These are phyloP conservation scores for Chymomyza fuscimana DNA, from an alignment of 2,888 invertebrate genomes.

Conservation along the genomic window DNA sequence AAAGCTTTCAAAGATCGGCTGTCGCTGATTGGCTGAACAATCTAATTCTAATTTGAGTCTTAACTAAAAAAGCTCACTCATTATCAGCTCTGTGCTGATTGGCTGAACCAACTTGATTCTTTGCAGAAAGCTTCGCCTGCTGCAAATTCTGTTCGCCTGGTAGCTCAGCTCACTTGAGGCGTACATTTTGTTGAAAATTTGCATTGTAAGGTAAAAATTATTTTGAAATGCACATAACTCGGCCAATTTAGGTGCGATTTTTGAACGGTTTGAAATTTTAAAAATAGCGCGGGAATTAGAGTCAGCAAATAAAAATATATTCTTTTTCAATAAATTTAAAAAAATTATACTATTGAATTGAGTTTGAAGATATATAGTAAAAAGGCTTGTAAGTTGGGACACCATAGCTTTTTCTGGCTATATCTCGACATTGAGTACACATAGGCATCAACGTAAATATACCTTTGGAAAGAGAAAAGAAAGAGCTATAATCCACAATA, in stretches of 20 bases:
- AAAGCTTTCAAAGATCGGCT: not conserved
- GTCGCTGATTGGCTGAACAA: not conserved
- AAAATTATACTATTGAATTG: too few species aligned
- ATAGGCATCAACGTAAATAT: too few species aligned
- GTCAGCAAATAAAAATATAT: too few species aligned
- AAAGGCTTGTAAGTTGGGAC: too few species aligned
- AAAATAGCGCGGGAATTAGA: conserved; percentile 29
- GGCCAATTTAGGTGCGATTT: not conserved
- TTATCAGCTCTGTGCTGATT: not conserved
- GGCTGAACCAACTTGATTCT: not conserved
- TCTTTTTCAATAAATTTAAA: too few species aligned
- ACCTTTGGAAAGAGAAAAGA: too few species aligned
- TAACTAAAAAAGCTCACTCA: too few species aligned
- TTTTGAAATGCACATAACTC: not conserved
- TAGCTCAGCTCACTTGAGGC: not conserved
- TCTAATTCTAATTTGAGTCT: not conserved
- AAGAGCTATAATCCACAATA: too few species aligned
- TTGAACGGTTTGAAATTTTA: not conserved
- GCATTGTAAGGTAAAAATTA: not conserved
- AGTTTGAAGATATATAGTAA: too few species aligned
- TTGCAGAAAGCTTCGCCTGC: not conserved
- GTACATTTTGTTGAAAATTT: not conserved
- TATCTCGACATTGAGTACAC: too few species aligned
- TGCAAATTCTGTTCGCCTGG: not conserved
- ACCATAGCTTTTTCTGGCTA: too few species aligned